Evolutionary conservation across 2,888 invertebrate genomes (phyloP).

Genomic region (Ormyrus labotus): DNA sequence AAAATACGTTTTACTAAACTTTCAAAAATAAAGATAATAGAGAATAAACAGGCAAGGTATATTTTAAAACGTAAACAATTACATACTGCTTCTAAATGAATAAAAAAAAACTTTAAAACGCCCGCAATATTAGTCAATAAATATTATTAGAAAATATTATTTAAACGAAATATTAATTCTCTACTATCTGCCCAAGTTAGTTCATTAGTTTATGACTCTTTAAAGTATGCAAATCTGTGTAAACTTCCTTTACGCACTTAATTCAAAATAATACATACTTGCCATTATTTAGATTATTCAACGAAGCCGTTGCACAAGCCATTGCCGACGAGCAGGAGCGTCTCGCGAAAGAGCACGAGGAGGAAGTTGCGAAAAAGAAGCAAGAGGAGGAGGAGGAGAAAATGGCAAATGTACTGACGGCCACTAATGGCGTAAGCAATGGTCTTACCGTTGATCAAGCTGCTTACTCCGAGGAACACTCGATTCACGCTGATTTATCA

Average conservation of each 20-base stretch:
- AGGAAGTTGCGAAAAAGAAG: constrained; percentile 79
- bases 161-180: too few relatives aligned
- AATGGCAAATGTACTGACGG: constrained; percentile 76
- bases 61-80: too few relatives aligned
- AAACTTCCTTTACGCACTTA: too few relatives aligned
- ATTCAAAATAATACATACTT: too few relatives aligned
- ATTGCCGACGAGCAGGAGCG: constrained; percentile 76
- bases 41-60: too few relatives aligned
- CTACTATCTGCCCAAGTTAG: not conserved
- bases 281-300: constrained; percentile 60
- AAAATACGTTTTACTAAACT: too few relatives aligned
- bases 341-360: constrained; percentile 76
- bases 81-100: too few relatives aligned
- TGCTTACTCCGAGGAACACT: constrained; percentile 61
- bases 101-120: too few relatives aligned
- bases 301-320: constrained; percentile 64
- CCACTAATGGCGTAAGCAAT: constrained; percentile 56
- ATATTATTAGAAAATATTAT: too few relatives aligned
- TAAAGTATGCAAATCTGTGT: not conserved
- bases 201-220: not conserved
- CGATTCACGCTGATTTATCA: constrained; percentile 60
- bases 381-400: constrained; percentile 81
- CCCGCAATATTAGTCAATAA: too few relatives aligned
- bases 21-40: too few relatives aligned
- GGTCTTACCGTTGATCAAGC: constrained; percentile 31